Base-by-base conservation (phyloP, 2,888 invertebrate species). In the Dicyrtomina minuta region DNA sequence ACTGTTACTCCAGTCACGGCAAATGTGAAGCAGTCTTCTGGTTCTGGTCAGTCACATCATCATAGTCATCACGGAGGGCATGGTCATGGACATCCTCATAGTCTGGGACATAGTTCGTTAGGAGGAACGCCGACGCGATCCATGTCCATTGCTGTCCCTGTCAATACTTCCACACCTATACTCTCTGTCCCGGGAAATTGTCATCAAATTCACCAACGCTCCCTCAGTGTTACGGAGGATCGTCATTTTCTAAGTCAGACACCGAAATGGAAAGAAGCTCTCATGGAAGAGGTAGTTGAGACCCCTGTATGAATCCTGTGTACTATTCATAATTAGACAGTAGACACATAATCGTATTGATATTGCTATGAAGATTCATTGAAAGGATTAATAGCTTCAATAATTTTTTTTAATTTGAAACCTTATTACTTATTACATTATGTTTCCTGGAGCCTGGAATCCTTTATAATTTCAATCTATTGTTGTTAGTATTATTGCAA, bases 231-330 rank as follows among this genome's bases (percentile, higher is more conserved):
- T 4, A 44, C 43, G 4, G 41, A 58, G 46, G 46, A 55, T 5
- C 26, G 64, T 39, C 24, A n/a, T 60, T 64, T 44, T 59, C 49
- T 70, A 58, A 58, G 39, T 41, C 60, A 66, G 51, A 58, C 49
- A 12, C 59, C 58, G 17, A 77, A 77, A 70, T 77, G 79, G 53
- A 79, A 82, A 66, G 78, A 80, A 41, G 79, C 41, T 1, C 17
- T 58, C 17, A 53, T 81, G 81, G 81, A 78, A 70, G 88, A 88
- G 88, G 88, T 88, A 87, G 84, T 88, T 81, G 88, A 88, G 86
- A 88, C 88, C 79, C 88, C 88, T 82, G 88, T 88, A 83, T 88
- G 84, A 82, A n/a, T 20, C 20, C n/a, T 26, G 22, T 13, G 22
- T n/a, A n/a, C n/a, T n/a, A n/a, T n/a, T n/a, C n/a, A n/a, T n/a